These are phyloP conservation scores for Centruroides sculpturatus DNA, from an alignment of 1,140 invertebrate genomes.

Conservation along the genomic window DNA sequence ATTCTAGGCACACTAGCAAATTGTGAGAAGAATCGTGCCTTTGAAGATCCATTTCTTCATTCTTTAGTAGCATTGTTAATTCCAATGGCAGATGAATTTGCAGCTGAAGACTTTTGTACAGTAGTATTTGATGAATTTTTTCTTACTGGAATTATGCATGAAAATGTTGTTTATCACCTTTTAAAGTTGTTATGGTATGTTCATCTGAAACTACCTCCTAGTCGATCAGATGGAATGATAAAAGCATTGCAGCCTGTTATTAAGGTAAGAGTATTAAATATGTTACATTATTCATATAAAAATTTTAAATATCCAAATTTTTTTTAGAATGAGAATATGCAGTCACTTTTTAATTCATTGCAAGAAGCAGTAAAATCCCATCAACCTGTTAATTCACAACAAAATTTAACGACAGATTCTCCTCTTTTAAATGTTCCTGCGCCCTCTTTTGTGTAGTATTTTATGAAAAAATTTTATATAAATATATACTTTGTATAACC, in stretches of 20 bases:
- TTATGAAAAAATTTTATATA: too few species aligned
- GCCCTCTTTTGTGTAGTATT: conserved; percentile 43
- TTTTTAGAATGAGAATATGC: conserved; percentile 60
- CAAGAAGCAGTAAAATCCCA: conserved; percentile 59
- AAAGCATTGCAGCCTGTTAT: conserved; percentile 72
- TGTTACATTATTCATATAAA: background rate
- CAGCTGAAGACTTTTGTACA: conserved; percentile 85
- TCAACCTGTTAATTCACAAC: conserved; percentile 40
- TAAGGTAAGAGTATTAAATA: conserved; percentile 17
- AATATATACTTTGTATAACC: too few species aligned
- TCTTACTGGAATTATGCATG: conserved; percentile 57
- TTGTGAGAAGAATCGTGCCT: conserved; percentile 79
- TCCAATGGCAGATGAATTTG: conserved; percentile 79
- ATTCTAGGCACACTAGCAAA: conserved; percentile 71
- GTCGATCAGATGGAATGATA: conserved; percentile 60
- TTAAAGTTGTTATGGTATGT: conserved; percentile 86
- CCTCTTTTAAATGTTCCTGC: conserved; percentile 72
- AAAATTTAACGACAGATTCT: conserved; percentile 60
- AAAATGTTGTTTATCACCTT: conserved; percentile 87
- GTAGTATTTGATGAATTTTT: conserved; percentile 94
- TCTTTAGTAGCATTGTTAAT: conserved; percentile 76
- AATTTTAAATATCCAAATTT: conserved; percentile 8
- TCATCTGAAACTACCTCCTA: conserved; percentile 64
- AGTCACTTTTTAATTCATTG: conserved; percentile 58
- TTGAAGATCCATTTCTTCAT: conserved; percentile 90